These are phyloP conservation scores for Habropoda laboriosa DNA, from an alignment of 1,140 invertebrate genomes.

Conservation along the genomic window DNA sequence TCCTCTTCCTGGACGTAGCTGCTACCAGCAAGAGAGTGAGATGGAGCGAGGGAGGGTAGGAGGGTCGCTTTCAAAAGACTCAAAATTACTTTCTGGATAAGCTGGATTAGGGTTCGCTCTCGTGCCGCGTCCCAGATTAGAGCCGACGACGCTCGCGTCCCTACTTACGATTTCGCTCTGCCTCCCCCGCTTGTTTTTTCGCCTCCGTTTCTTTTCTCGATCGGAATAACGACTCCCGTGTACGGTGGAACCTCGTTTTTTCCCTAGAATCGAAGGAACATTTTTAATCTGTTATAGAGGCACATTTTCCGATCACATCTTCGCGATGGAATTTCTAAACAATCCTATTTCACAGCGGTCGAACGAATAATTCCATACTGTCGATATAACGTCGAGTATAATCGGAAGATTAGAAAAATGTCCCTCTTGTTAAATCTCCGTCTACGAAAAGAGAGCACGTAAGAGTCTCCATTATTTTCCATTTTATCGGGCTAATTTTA, in stretches of 20 bases:
- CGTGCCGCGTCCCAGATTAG: constrained; percentile 79
- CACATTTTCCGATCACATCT: too few species aligned
- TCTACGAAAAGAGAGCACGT: background rate
- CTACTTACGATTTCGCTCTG: constrained; percentile 62
- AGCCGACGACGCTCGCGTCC: constrained; percentile 73
- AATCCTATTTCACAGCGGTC: too few species aligned
- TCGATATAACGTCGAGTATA: too few species aligned
- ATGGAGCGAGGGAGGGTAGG: constrained; percentile 25
- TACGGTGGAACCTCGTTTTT: background rate
- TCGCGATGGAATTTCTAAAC: too few species aligned
- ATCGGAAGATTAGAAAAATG: too few species aligned
- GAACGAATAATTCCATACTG: too few species aligned
- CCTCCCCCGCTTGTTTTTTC: constrained; percentile 66
- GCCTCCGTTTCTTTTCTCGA: constrained; percentile 36
- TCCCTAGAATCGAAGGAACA: too few species aligned
- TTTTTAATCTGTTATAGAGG: too few species aligned
- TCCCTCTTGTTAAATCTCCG: background rate
- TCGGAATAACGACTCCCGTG: constrained; percentile 24
- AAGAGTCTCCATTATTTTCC: background rate
- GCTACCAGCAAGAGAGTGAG: too few species aligned
- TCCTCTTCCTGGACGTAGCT: constrained; percentile 53
- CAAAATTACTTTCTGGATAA: constrained; percentile 83
- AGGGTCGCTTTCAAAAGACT: constrained; percentile 79
- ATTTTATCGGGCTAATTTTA: constrained; percentile 37
- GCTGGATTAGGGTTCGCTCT: constrained; percentile 81